A percentile compares a stretch with the other conserved stretches of the same genome.
These are phyloP conservation scores for Drosophila birchii DNA, from an alignment of 2,888 invertebrate species.

Conservation along the genomic window DNA sequence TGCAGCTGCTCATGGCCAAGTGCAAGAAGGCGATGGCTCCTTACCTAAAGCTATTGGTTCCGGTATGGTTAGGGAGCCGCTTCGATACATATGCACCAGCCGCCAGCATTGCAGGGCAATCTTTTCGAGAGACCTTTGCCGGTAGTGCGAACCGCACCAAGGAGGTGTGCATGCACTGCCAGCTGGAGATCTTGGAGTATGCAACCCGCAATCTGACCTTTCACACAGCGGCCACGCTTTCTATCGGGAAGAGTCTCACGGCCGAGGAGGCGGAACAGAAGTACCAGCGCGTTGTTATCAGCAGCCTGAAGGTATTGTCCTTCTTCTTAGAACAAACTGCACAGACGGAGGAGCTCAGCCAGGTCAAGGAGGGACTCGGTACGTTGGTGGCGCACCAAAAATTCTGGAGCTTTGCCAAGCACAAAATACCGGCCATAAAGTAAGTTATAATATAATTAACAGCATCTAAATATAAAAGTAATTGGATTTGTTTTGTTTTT, in stretches of 20 bases:
- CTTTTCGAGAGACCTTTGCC: slow-evolving; percentile 92
- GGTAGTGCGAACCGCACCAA: slow-evolving; percentile 89
- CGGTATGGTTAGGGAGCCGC: slow-evolving; percentile 93
- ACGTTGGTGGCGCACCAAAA: slow-evolving; percentile 87
- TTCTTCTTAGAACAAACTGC: slow-evolving; percentile 87
- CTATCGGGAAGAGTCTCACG: slow-evolving; percentile 86
- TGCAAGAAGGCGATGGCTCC: slow-evolving; percentile 92
- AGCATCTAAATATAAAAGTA: not conserved
- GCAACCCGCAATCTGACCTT: slow-evolving; percentile 89
- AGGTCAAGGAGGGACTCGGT: slow-evolving; percentile 83
- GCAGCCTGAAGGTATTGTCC: slow-evolving; percentile 88
- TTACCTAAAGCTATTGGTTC: slow-evolving; percentile 90
- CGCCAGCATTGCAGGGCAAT: slow-evolving; percentile 88
- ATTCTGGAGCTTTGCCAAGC: slow-evolving; percentile 90
- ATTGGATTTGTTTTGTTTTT: not conserved
- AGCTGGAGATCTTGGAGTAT: slow-evolving; percentile 90
- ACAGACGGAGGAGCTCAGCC: slow-evolving; percentile 83
- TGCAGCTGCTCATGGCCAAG: slow-evolving; percentile 88
- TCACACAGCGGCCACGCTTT: slow-evolving; percentile 86
- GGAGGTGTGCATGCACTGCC: slow-evolving; percentile 93
- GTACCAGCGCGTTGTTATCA: slow-evolving; percentile 88
- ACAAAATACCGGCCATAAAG: slow-evolving; percentile 85
- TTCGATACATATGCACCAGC: slow-evolving; percentile 95
- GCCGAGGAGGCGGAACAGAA: slow-evolving; percentile 89
- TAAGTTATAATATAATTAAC: slow-evolving; percentile 43